These are phyloP conservation scores for Oplegnathus fasciatus DNA, from an alignment of 2,113 vertebrate genomes.

Conservation along the genomic window DNA sequence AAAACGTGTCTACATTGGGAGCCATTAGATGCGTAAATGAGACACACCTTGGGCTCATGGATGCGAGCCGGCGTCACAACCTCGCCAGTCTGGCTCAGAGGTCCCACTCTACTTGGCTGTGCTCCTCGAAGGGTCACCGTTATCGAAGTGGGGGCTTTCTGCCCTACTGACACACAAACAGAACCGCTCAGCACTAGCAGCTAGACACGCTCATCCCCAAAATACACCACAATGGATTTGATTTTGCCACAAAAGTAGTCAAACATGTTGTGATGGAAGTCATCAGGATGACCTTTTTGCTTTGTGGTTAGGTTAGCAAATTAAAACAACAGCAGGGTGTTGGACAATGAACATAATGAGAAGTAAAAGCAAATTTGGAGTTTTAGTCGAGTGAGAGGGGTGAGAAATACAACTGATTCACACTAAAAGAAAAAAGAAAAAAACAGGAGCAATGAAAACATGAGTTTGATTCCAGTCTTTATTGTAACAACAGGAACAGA, in stretches of 20 bases:
- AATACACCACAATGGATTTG: background rate
- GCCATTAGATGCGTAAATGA: slow-evolving; percentile 3
- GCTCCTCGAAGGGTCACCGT: slow-evolving; percentile 93
- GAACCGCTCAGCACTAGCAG: slow-evolving; percentile 54
- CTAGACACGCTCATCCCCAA: background rate
- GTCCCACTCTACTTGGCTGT: slow-evolving; percentile 86
- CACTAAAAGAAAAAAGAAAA: slow-evolving; percentile 34
- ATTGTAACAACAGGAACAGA: slow-evolving; percentile 72
- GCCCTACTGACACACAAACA: slow-evolving; percentile 84
- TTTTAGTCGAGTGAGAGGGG: background rate
- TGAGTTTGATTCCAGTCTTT: slow-evolving; percentile 77
- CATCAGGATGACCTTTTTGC: background rate
- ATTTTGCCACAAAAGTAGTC: slow-evolving; percentile 5
- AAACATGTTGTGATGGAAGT: slow-evolving; percentile 6
- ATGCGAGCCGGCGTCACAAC: slow-evolving; percentile 57
- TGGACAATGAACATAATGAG: slow-evolving; percentile 43
- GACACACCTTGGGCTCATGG: slow-evolving; percentile 81
- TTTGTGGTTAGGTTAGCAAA: slow-evolving; percentile 6
- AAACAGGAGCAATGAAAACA: slow-evolving; percentile 64
- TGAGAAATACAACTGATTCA: slow-evolving; percentile 26
- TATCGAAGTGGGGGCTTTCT: slow-evolving; percentile 94
- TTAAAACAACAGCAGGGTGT: slow-evolving; percentile 25
- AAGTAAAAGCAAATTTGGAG: slow-evolving; percentile 3
- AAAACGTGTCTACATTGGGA: background rate
- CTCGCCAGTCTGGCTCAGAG: slow-evolving; percentile 85